Evolutionary conservation across 2,797 vertebrate genomes (phyloP).

Genomic region (Danio tinwini): DNA sequence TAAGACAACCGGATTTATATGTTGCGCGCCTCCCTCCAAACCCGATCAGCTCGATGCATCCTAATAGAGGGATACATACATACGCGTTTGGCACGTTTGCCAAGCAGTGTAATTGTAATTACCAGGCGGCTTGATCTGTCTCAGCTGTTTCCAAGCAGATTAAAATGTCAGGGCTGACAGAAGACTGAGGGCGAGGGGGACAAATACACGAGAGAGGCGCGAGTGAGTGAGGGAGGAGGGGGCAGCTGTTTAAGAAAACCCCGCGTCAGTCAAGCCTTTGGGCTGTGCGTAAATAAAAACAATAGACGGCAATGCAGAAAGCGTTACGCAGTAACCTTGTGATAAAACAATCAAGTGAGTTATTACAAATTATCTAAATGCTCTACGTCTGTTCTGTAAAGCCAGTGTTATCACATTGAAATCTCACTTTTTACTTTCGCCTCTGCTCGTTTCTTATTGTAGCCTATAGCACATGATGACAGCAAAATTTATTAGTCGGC

Average conservation of each 20-base stretch:
- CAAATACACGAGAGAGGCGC: background rate
- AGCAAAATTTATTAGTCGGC: background rate
- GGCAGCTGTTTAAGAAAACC: conserved; percentile 3
- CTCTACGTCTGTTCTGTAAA: background rate
- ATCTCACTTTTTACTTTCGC: background rate
- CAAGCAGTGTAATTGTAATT: conserved; percentile 49
- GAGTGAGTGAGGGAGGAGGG: background rate
- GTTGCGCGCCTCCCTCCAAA: conserved; percentile 47
- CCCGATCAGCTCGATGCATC: conserved; percentile 55
- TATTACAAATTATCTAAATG: too few species aligned
- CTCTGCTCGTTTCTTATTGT: background rate
- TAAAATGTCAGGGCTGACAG: conserved; percentile 78
- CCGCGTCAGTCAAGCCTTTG: background rate
- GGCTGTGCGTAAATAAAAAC: background rate
- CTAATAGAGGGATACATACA: conserved; percentile 50
- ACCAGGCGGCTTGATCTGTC: conserved; percentile 51
- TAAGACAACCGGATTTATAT: conserved; percentile 76
- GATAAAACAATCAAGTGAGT: background rate
- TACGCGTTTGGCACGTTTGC: conserved; percentile 19
- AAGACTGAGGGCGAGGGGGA: conserved; percentile 66
- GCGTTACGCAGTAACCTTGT: background rate
- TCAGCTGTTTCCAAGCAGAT: conserved; percentile 79
- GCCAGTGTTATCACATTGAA: background rate
- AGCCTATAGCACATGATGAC: background rate
- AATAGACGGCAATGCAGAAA: background rate